phyloP scores from a whole-genome alignment of 2,113 vertebrate species.

The Murina feae region DNA sequence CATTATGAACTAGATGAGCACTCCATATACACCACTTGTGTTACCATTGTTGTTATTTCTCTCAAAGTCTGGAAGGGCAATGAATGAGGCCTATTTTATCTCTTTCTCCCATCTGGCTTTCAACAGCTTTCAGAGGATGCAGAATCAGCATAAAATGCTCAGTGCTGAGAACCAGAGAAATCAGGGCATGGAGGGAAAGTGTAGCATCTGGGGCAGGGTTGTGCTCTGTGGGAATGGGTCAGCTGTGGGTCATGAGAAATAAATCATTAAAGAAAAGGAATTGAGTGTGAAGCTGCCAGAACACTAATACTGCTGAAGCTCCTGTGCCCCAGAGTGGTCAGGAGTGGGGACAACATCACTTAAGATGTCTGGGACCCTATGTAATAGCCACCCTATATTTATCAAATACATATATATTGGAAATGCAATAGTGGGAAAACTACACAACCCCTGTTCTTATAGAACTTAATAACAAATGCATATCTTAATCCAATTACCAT shows the following conservation, averaged over 20 bases:
- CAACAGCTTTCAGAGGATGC: slow-evolving; percentile 45
- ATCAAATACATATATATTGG: not conserved
- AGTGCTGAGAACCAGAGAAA: slow-evolving; percentile 57
- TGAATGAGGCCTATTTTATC: slow-evolving; percentile 50
- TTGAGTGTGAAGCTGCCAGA: not conserved
- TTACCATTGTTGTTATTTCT: slow-evolving; percentile 1
- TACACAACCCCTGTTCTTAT: not conserved
- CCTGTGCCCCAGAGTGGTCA: accelerated
- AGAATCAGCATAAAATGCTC: slow-evolving; percentile 56
- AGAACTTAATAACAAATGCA: not conserved
- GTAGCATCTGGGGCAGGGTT: slow-evolving; percentile 36
- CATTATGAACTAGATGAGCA: not conserved
- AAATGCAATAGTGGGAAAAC: not conserved
- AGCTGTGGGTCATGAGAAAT: slow-evolving; percentile 47
- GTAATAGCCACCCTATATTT: not conserved
- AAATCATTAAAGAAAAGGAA: slow-evolving; percentile 7
- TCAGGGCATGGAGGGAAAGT: not conserved
- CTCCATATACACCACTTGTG: not conserved
- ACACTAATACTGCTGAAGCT: accelerated
- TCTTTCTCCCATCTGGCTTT: slow-evolving; percentile 60
- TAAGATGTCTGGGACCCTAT: not conserved
- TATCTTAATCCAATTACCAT: not conserved
- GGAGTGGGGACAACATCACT: accelerated
- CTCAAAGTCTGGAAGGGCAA: not conserved
- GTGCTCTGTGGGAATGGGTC: slow-evolving; percentile 38